Conservation (phyloP, 2,888 invertebrate genomes). For the Apotomis betuletana region DNA sequence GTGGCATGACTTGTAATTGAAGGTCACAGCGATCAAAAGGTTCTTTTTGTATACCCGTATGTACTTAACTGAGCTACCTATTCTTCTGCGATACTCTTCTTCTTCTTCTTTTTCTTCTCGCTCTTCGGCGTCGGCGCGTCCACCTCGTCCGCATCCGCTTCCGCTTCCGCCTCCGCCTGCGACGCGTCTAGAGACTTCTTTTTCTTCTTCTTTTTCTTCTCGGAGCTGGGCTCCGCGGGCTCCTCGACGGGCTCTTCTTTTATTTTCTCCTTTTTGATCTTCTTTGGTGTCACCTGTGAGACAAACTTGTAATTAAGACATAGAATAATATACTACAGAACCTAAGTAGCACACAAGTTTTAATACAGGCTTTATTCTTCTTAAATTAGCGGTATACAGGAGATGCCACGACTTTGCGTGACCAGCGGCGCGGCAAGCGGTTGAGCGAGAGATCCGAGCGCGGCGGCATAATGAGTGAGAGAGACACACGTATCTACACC, state of each 20-base stretch:
- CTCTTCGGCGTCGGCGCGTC: conserved; percentile 60
- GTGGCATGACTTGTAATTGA: no score
- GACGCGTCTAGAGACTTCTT: conserved; percentile 50
- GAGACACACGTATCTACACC: no score
- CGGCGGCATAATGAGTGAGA: no score
- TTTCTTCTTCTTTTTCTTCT: conserved; percentile 50
- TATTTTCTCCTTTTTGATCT: conserved; percentile 61
- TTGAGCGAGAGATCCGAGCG: no score
- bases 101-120: conserved; percentile 75
- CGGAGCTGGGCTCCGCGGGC: conserved; percentile 43
- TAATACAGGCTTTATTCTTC: no score
- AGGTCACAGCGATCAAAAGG: no score
- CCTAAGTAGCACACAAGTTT: no score
- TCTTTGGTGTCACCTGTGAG: conserved; percentile 69
- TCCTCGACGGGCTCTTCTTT: conserved; percentile 50
- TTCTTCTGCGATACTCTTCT: conserved; percentile 68
- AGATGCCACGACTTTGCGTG: no score
- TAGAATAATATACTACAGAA: no score
- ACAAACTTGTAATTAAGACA: no score
- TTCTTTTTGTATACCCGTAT: background rate
- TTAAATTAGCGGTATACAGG: no score
- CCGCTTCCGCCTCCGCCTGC: conserved; percentile 55
- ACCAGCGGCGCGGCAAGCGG: no score
- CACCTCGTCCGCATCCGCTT: conserved; percentile 49
- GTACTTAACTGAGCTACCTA: conserved; percentile 50